Conservation (phyloP, 2,888 invertebrate genomes). For the Osmoderma eremita region DNA sequence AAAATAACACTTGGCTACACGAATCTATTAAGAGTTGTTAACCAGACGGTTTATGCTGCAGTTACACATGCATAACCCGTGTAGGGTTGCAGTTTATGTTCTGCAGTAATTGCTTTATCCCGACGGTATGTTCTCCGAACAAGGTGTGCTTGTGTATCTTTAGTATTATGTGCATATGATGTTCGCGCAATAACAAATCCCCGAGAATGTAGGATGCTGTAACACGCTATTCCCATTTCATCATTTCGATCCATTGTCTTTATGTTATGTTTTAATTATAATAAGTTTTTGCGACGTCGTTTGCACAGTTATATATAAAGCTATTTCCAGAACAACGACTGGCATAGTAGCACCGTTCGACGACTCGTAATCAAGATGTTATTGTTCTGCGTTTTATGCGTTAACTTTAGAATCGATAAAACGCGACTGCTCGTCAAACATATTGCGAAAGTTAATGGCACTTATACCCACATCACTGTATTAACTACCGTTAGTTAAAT, state of each 20-base stretch:
- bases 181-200: conserved; percentile 4
- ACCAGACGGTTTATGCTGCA: too few species aligned
- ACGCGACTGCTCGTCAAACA: background rate
- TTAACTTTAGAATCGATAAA: conserved; percentile 24
- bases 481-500: conserved; percentile 15
- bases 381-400: conserved; percentile 15
- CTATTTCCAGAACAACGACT: conserved; percentile 9
- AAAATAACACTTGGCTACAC: too few species aligned
- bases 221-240: conserved; percentile 2
- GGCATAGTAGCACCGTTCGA: background rate
- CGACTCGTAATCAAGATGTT: conserved; percentile 15
- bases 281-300: conserved; percentile 9
- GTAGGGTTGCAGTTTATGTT: too few species aligned
- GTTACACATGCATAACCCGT: too few species aligned
- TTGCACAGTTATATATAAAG: background rate
- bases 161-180: background rate
- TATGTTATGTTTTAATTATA: conserved; percentile 28
- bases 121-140: too few species aligned
- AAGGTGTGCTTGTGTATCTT: too few species aligned
- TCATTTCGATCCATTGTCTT: conserved; percentile 23
- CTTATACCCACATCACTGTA: background rate
- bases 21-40: too few species aligned
- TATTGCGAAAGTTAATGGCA: conserved; percentile 17
- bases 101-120: too few species aligned
- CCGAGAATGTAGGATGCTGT: conserved; percentile 21